Evolutionary conservation across 2,797 vertebrate genomes (phyloP), one percentile per base, ranked within the genome.

Genomic region (Trachurus trachurus): DNA sequence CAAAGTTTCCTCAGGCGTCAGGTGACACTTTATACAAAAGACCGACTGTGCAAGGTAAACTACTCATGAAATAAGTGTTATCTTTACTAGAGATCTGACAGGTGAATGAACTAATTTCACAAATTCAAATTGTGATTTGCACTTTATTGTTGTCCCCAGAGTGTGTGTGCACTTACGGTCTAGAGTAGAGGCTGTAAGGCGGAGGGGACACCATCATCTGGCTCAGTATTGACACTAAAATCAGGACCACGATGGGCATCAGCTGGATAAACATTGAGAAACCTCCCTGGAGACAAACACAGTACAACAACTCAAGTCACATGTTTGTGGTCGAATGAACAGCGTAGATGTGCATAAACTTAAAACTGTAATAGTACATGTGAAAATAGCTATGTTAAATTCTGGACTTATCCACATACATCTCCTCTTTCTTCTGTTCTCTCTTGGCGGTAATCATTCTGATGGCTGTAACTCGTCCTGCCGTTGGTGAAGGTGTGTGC

Each of bases 191-290:
- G 88, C 98, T 97, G 26, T 98, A 99, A 17, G 97, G 98, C 88
- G 97, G 97, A 76, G 97, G 98, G 45, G 98, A 97, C 76, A 99
- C 97, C 98, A 99, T 97, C 94, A 99, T 60, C 90, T 99, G 98
- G 93, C 98, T 99, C 88, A 99, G 90, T 80, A 99, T 94, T 56
- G 98, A 99, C 77, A 99, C 97, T 31, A 99, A 94, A 86, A 99
- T 97, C 93, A 99, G 89, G 50, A 99, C 96, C 81, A 99, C 96
- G 49, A 99, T 96, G 70, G 98, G 98, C 97, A 99, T 97, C 92
- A 99, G 92, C 91, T 99, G 98, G 89, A 99, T 97, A 79, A 99
- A 97, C 96, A 98, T 98, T 60, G 98, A 99, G 93, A 99, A 99
- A n/a, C 98, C 98, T 72, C 98, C 98, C 98, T 99, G 66, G 45